Evolutionary conservation across 2,888 invertebrate species (phyloP), one percentile per base, ranked within the genome.

Genomic region (Sclerodermus sp.): DNA sequence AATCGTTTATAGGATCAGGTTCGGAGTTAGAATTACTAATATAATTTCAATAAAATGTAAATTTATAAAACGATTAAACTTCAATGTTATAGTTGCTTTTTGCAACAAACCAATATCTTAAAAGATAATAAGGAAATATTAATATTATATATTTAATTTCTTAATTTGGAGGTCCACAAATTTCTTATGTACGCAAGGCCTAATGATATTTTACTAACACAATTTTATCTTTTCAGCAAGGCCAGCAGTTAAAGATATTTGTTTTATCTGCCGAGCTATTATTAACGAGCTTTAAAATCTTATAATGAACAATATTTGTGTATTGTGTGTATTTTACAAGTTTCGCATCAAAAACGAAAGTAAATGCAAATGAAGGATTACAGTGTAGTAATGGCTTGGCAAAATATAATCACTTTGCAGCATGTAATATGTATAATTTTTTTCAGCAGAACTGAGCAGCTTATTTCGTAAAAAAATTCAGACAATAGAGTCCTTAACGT

Each of bases 141-240:
- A 23, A 23, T 23, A 23, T 8, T 23, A 23, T 23, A 23, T 23
- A 23, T 23, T 8, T 23, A 23, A 59, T 63, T 60, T 57, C 58
- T 64, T 58, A 64, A 65, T 62, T 65, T 65, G 56, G 56, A 61
- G 61, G 55, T 54, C 64, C 55, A 49, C 55, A 49, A 59, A 53
- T 53, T 55, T 60, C 58, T 57, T 45, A 48, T 46, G 52, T 58
- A 56, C 55, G 49, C 48, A 51, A 49, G 57, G 55, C 57, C 55
- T 51, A 53, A 50, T 48, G 43, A 55, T 47, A 49, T 58, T 56
- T 38, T 42, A 67, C 63, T 71, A 66, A 69, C 62, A 32, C 55
- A 31, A 44, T 57, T 61, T 64, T 67, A 61, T 51, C 61, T 62
- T 74, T 74, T 71, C 74, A 74, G 74, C 70, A 53, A 67, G 71